Percentiles rank a stretch among this genome's conserved stretches.
Evolutionary conservation across 1,140 invertebrate species (phyloP).

Genomic region (Zeugodacus cucurbitae): DNA sequence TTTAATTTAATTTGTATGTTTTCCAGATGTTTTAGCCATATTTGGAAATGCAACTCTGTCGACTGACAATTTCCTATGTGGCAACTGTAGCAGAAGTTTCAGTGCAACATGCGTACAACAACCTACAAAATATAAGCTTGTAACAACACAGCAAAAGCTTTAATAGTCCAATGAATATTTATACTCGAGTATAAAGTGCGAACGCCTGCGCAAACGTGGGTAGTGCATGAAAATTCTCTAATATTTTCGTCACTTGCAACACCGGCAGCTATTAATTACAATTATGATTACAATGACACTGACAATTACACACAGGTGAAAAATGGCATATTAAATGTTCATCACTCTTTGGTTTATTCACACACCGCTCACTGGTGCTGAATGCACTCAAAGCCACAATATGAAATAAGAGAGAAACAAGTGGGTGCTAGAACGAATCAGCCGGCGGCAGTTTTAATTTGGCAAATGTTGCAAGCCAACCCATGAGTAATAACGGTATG

Average conservation of each 20-base stretch:
- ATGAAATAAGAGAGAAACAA: too few species aligned
- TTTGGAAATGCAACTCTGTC: not conserved
- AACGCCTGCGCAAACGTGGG: not conserved
- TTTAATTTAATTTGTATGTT: too few species aligned
- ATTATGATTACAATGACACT: constrained; percentile 27
- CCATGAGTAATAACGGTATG: not conserved
- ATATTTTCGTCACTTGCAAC: constrained; percentile 33
- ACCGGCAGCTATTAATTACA: constrained; percentile 33
- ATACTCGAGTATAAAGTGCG: not conserved
- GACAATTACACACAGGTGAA: not conserved
- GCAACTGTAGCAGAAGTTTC: not conserved
- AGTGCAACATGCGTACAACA: not conserved
- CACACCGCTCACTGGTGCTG: too few species aligned
- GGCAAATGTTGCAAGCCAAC: not conserved
- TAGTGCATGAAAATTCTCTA: constrained; percentile 11
- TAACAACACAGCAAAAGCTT: not conserved
- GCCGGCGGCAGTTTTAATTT: not conserved
- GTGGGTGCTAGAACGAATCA: not conserved
- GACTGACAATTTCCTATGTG: not conserved
- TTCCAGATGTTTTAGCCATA: not conserved
- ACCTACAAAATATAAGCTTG: too few species aligned
- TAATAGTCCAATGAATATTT: not conserved
- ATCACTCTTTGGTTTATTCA: not conserved
- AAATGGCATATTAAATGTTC: constrained; percentile 12
- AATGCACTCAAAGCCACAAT: too few species aligned